Base-by-base conservation (phyloP, 2,888 invertebrate species). In the Lasioglossum figueresi region DNA sequence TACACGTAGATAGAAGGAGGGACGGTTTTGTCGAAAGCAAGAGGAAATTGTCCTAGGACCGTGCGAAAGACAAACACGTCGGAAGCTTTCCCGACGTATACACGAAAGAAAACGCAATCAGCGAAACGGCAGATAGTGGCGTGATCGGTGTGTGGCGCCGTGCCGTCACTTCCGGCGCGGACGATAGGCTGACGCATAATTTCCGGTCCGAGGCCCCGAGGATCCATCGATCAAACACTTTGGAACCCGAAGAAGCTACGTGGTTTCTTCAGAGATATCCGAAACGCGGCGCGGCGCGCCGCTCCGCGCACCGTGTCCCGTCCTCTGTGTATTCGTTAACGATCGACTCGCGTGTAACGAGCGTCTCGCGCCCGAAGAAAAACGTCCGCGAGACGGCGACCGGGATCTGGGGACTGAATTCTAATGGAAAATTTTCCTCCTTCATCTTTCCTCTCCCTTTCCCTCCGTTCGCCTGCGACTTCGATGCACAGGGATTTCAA, bases 211-310 rank as follows among this genome's bases (percentile, higher is more conserved):
- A 93, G 91, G 86, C 88, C 34, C 10, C 52, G 90, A 90, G 91
- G 92, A 95, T 94, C 93, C 94, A 95, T 95, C 95, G 95, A 95
- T 95, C 95, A 95, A 95, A 95, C 95, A 94, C 87, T 93, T 85
- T 87, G 86, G 88, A 84, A 88, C 84, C 74, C 86, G 86, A 88
- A 88, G 87, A 90, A 85, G 84, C 89, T 82, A 88, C 87, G 70
- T 80, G 63, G 59, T 83, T 80, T 77, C 75, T 59, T 40, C 85
- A 83, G 86, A 88, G 89, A 91, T 87, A 90, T 79, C 77, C 70
- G 27, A 59, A 73, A 72, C 48, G 63, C 56, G 66, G 34, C 66
- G 52, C 6, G 10, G 34, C 66, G 52, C 6, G 10, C 23, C 23
- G 8, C 52, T 23, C 23, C 52, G 52, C 52, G 52, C 52, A 19